Evolutionary conservation across 1,140 invertebrate species (phyloP).

Genomic region (Drosophila neocordata): DNA sequence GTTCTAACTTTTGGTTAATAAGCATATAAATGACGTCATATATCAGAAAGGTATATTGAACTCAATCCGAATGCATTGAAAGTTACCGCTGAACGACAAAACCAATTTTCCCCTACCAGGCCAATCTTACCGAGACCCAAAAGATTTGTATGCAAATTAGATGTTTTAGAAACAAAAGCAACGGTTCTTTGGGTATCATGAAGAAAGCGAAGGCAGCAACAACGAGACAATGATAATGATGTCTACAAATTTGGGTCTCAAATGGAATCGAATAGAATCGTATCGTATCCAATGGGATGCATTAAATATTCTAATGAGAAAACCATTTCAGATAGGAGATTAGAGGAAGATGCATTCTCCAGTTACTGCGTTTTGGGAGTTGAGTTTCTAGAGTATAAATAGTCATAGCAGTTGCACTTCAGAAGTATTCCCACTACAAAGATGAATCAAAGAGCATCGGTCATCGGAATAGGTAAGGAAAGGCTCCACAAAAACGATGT

Average conservation of each 20-base stretch:
- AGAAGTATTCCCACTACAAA: constrained; percentile 25
- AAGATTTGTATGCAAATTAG: constrained; percentile 49
- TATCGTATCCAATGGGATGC: constrained; percentile 29
- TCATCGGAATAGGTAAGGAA: constrained; percentile 36
- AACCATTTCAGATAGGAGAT: constrained; percentile 46
- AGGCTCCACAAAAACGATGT: neutral
- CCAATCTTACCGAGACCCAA: constrained; percentile 4
- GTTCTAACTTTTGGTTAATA: neutral
- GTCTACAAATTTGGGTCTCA: constrained; percentile 45
- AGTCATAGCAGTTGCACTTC: neutral
- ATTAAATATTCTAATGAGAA: constrained; percentile 67
- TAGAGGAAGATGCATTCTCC: constrained; percentile 44
- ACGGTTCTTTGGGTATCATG: constrained; percentile 12
- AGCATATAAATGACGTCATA: constrained; percentile 66
- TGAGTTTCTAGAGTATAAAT: constrained; percentile 45
- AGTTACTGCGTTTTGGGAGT: constrained; percentile 1
- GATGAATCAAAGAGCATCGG: constrained; percentile 38
- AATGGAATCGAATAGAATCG: constrained; percentile 1
- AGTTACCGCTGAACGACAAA: constrained; percentile 17
- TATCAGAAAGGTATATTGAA: constrained; percentile 60
- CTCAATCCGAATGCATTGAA: constrained; percentile 20
- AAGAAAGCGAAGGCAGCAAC: constrained; percentile 31
- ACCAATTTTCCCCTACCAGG: neutral
- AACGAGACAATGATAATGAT: constrained; percentile 14
- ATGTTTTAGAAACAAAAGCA: constrained; percentile 11